Conservation (phyloP, 1,140 invertebrate species). For the Gerris buenoi region DNA sequence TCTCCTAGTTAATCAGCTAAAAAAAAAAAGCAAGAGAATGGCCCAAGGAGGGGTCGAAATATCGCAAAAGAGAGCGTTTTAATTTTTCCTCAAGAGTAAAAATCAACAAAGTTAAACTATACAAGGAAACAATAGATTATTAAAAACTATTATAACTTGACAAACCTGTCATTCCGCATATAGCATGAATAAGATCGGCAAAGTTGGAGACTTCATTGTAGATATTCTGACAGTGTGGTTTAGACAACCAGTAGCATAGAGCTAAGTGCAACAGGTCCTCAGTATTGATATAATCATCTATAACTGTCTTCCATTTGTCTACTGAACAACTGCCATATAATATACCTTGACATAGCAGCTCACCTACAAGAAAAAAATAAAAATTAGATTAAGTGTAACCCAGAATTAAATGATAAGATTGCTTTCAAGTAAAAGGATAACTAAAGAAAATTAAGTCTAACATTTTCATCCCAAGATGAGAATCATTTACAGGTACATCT, state of each 20-base stretch:
- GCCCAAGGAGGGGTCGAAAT: too few relatives aligned
- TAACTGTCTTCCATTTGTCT: constrained; percentile 34
- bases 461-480: too few relatives aligned
- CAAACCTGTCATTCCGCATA: constrained; percentile 32
- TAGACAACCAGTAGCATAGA: constrained; percentile 48
- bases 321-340: constrained; percentile 36
- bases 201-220: not conserved
- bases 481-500: too few relatives aligned
- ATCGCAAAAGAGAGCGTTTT: too few relatives aligned
- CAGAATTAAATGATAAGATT: not conserved
- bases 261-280: constrained; percentile 43
- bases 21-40: not conserved
- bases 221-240: constrained; percentile 28
- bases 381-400: not conserved
- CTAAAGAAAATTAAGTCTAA: too few relatives aligned
- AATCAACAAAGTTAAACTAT: too few relatives aligned
- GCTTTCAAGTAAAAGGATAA: too few relatives aligned
- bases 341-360: constrained; percentile 43
- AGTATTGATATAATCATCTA: constrained; percentile 37
- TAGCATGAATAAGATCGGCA: constrained; percentile 27
- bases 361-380: constrained; percentile 30
- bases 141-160: not conserved
- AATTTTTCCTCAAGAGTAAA: too few relatives aligned
- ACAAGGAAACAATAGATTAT: not conserved
- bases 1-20: too few relatives aligned